Evolutionary conservation across 2,797 vertebrate genomes (phyloP).

Genomic region (Mallotus villosus): DNA sequence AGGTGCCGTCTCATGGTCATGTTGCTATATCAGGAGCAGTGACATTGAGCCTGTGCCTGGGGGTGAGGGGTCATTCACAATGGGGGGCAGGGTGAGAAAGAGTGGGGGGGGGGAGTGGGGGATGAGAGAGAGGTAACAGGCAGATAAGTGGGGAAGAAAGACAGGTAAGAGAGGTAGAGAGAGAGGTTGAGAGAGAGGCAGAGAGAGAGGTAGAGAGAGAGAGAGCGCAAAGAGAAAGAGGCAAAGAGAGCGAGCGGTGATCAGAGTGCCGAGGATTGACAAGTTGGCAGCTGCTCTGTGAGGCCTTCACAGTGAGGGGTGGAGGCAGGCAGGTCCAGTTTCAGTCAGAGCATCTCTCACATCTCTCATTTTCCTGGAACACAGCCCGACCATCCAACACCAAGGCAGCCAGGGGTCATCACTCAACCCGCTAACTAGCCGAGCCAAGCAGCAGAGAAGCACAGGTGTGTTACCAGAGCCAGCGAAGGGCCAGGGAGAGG

Average conservation of each 20-base stretch:
- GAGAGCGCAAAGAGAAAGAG: not conserved
- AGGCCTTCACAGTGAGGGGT: constrained; percentile 27
- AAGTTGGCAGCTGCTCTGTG: constrained; percentile 33
- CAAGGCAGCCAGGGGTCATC: constrained; percentile 57
- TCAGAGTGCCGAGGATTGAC: constrained; percentile 32
- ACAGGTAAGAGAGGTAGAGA: constrained; percentile 13
- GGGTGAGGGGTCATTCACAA: constrained; percentile 28
- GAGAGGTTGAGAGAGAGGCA: constrained; percentile 9
- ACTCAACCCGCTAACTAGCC: constrained; percentile 71
- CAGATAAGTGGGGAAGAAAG: not conserved
- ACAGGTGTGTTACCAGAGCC: constrained; percentile 62
- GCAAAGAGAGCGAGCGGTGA: not conserved
- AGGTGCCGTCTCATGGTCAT: constrained; percentile 24
- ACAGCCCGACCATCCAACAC: constrained; percentile 46
- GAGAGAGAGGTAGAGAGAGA: constrained; percentile 1
- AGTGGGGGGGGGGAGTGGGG: not conserved
- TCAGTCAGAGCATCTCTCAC: constrained; percentile 53
- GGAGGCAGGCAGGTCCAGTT: constrained; percentile 48
- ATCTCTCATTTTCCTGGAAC: constrained; percentile 46
- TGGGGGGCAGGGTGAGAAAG: not conserved
- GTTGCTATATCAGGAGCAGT: constrained; percentile 67
- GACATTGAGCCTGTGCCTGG: constrained; percentile 50
- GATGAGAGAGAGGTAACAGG: too few species aligned
- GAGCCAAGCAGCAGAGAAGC: constrained; percentile 54
- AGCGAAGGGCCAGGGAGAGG: constrained; percentile 42